A percentile compares a stretch with the other conserved stretches of the same genome.
These are phyloP conservation scores for Ammodytes marinus DNA, from an alignment of 2,113 vertebrate genomes.

Conservation along the genomic window DNA sequence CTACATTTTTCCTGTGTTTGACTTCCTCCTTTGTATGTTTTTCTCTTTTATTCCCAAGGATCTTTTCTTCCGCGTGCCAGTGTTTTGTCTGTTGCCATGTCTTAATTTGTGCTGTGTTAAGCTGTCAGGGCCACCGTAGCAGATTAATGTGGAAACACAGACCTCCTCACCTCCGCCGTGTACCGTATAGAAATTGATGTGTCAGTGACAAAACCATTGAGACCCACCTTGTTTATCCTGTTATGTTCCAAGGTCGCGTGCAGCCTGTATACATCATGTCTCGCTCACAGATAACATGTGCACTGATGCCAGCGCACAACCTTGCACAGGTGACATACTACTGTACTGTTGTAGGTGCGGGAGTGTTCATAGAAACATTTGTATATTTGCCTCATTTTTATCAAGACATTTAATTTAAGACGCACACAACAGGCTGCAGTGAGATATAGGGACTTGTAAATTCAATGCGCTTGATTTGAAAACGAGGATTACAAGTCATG, in stretches of 20 bases:
- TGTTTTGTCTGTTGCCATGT: not conserved
- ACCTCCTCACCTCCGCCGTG: slow-evolving; percentile 11
- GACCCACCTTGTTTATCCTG: slow-evolving; percentile 26
- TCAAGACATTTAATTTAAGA: too few species aligned
- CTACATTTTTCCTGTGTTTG: not conserved
- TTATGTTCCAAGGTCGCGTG: slow-evolving; percentile 59
- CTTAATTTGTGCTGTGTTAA: not conserved
- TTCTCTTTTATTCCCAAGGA: too few species aligned
- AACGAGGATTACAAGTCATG: too few species aligned
- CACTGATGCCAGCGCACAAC: slow-evolving; percentile 35
- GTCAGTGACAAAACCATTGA: slow-evolving; percentile 24
- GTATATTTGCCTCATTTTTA: too few species aligned
- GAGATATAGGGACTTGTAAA: too few species aligned
- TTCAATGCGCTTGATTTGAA: too few species aligned
- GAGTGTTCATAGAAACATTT: slow-evolving; percentile 42
- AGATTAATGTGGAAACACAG: not conserved
- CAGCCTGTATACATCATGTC: slow-evolving; percentile 32
- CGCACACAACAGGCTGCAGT: too few species aligned
- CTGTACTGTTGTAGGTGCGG: not conserved
- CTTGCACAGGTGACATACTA: slow-evolving; percentile 55
- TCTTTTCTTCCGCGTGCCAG: not conserved
- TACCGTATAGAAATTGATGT: slow-evolving; percentile 24
- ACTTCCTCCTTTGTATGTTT: not conserved
- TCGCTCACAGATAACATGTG: slow-evolving; percentile 27
- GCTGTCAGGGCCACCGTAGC: not conserved